phyloP scores from a whole-genome alignment of 2,797 vertebrate genomes.

The Hyperoplus immaculatus region DNA sequence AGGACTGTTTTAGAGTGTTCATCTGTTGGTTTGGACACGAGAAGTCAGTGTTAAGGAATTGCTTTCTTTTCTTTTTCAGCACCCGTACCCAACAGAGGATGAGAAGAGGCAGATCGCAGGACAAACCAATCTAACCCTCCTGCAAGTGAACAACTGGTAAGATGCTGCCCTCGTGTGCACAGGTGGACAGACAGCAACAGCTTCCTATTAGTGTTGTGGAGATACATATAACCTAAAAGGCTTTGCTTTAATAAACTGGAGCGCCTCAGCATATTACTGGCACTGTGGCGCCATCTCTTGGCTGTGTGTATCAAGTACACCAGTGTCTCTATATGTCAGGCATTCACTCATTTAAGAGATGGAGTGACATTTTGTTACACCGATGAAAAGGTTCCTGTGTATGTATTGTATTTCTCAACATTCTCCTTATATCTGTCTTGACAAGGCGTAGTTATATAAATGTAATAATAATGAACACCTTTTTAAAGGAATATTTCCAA shows the following conservation, averaged over 20 bases:
- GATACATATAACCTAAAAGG: neutral
- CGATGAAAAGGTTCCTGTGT: neutral
- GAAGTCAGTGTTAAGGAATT: neutral
- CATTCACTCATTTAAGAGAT: neutral
- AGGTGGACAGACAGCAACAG: neutral
- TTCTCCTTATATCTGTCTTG: neutral
- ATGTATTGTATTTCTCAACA: neutral
- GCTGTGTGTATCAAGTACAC: constrained; percentile 49
- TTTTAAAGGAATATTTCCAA: neutral
- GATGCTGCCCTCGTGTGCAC: constrained; percentile 46
- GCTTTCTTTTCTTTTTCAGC: constrained; percentile 79
- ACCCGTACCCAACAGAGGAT: constrained; percentile 98
- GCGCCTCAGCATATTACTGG: neutral
- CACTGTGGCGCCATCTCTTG: constrained; percentile 86
- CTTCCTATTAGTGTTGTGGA: neutral
- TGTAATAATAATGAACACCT: neutral
- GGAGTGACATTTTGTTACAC: too few species aligned
- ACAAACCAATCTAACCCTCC: constrained; percentile 96
- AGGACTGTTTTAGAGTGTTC: neutral
- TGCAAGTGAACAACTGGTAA: constrained; percentile 99
- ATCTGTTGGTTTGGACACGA: neutral
- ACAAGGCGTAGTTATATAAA: neutral
- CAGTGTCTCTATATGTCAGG: neutral
- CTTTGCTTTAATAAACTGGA: neutral
- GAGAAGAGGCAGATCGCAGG: constrained; percentile 98